Evolutionary conservation across 2,888 invertebrate species (phyloP), one percentile per base, ranked within the genome.

Genomic region (Agriotes lineatus): DNA sequence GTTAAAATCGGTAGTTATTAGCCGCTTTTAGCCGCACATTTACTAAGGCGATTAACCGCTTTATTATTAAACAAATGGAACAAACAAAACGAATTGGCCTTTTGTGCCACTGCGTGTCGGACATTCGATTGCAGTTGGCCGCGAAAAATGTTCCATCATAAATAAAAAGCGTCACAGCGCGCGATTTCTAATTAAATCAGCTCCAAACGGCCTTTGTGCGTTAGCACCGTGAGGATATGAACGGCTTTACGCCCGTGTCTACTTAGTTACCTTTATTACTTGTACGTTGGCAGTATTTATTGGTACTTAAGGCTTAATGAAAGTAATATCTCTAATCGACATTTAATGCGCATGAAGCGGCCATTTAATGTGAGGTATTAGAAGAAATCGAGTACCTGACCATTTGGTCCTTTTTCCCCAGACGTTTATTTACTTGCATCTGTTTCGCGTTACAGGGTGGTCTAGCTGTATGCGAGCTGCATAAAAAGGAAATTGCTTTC

Each of bases 301-400:
- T 48, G 64, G 48, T 42, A 48, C 37, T 65, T 65, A 64, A 56
- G 22, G 58, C 22, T 35, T 65, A 65, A 65, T 58, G 57, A 57
- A 61, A 50, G 50, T 61, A 61, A 61, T 61, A 61, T 35, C 37
- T 57, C 37, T 16, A 12, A 39, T 48, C 45, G 57, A 57, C 58
- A 65, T 35, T 59, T 59, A 57, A 57, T 22, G 57, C n/a, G 57
- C n/a, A 57, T 14, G 25, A 42, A 37, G 18, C 10, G 37, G 57
- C 12, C 12, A 48, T 48, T 48, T 48, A 18, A 22, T 48, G 48
- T 48, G 9, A 25, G 25, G 12, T 12, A 12, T 22, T 48, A n/a
- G n/a, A 12, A 48, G 48, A 19, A 48, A 42, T 42, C 42, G 7
- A 16, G 42, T 42, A 18, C 6, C 12, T 42, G 9, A 16, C 18